Evolutionary conservation across 2,888 invertebrate species (phyloP).

Genomic region (Lithophane semibrunnea): DNA sequence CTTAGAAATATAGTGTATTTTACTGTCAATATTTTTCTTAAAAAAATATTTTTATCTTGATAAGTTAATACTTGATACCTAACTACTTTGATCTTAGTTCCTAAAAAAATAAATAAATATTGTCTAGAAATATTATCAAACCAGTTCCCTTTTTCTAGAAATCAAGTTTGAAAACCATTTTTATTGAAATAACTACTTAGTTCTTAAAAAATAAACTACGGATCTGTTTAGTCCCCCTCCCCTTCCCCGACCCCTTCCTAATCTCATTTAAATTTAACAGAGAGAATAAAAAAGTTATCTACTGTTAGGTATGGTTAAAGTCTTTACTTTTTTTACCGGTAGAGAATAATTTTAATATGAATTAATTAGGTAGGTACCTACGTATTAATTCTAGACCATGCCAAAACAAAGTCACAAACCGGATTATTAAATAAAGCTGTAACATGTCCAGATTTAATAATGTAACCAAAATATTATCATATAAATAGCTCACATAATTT

Average conservation of each 20-base stretch:
- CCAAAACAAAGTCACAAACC: conserved; percentile 15
- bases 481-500: conserved; percentile 39
- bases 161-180: background rate
- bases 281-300: too few relatives aligned
- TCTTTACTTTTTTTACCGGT: background rate
- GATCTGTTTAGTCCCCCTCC: too few relatives aligned
- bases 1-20: background rate
- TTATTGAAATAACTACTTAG: background rate
- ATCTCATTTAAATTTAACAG: too few relatives aligned
- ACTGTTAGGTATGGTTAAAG: background rate
- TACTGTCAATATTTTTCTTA: background rate
- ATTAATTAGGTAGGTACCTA: background rate
- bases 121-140: background rate
- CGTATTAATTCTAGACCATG: conserved; percentile 6
- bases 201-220: background rate
- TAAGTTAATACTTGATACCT: background rate
- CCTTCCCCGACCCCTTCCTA: too few relatives aligned
- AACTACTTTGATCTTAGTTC: background rate
- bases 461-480: conserved; percentile 48
- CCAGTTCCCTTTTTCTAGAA: background rate
- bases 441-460: conserved; percentile 32
- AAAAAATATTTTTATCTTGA: background rate
- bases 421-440: conserved; percentile 43
- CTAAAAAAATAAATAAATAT: too few relatives aligned
- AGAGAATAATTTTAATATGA: background rate